Conservation (phyloP, 2,888 invertebrate species). For the Lepidocyrtoides sp. region DNA sequence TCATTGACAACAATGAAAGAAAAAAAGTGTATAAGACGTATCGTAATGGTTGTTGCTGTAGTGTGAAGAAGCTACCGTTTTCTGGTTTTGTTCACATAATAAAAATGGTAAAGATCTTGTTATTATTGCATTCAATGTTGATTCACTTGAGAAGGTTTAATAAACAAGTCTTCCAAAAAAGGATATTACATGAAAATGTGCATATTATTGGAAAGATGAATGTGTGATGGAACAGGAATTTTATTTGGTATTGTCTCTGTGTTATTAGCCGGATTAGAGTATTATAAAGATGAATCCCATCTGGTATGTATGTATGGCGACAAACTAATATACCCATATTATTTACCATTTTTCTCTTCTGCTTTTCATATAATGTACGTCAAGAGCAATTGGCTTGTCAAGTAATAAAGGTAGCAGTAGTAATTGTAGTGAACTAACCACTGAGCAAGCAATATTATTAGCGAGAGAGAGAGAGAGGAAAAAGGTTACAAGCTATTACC, state of each 20-base stretch:
- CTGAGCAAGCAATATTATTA: background rate
- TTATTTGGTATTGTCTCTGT: conserved; percentile 32
- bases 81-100: background rate
- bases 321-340: too few relatives aligned
- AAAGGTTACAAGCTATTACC: conserved; percentile 55
- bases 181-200: conserved; percentile 50
- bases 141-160: background rate
- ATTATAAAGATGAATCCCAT: conserved; percentile 65
- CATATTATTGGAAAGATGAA: conserved; percentile 33
- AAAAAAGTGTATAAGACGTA: too few relatives aligned
- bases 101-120: background rate
- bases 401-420: background rate
- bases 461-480: background rate
- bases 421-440: background rate
- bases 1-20: background rate
- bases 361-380: background rate
- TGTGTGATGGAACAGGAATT: conserved; percentile 46
- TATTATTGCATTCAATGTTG: background rate
- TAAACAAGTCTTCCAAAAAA: conserved; percentile 55
- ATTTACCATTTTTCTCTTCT: background rate
- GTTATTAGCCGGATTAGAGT: conserved; percentile 63
- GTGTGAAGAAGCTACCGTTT: conserved; percentile 5
- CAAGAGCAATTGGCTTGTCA: background rate
- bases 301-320: conserved; percentile 42
- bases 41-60: too few relatives aligned